Percentiles rank a stretch among this genome's conserved stretches.
These are phyloP conservation scores for Corbicula japonica DNA, from an alignment of 2,888 invertebrate genomes.

Conservation along the genomic window DNA sequence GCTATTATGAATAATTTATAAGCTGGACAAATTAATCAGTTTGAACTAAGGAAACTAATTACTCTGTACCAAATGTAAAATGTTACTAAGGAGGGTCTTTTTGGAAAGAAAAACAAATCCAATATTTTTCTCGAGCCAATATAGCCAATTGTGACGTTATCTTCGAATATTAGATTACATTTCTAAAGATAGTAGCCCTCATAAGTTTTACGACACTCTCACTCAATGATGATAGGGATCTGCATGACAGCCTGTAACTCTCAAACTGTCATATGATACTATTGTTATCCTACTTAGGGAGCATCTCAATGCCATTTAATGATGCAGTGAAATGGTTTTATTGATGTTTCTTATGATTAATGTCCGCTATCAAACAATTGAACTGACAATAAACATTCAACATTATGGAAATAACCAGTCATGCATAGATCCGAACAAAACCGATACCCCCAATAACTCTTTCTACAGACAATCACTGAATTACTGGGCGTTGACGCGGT, in stretches of 20 bases:
- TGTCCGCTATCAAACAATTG: slow-evolving; percentile 1
- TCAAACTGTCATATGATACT: slow-evolving; percentile 7
- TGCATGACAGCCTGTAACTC: not conserved
- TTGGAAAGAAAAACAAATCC: not conserved
- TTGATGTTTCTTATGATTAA: slow-evolving; percentile 12
- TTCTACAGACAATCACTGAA: no score
- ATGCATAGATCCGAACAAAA: not conserved
- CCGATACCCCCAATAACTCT: not conserved
- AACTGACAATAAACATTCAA: not conserved
- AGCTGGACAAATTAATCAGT: not conserved
- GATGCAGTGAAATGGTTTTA: not conserved
- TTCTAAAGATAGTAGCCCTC: not conserved
- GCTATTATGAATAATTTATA: slow-evolving; percentile 1
- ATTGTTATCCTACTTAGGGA: slow-evolving; percentile 10
- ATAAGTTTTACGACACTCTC: slow-evolving; percentile 3
- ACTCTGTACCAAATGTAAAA: slow-evolving; percentile 5
- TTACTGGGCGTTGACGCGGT: no score
- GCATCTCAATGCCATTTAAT: slow-evolving; percentile 9
- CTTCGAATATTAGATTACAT: not conserved
- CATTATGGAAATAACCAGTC: not conserved
- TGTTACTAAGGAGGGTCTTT: not conserved
- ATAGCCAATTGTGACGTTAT: not conserved
- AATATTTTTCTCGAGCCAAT: not conserved
- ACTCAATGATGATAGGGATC: not conserved
- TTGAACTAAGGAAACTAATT: not conserved